Percentiles rank a stretch among this genome's conserved stretches.
phyloP scores from a whole-genome alignment of 2,113 vertebrate species.

The Plotosus lineatus region DNA sequence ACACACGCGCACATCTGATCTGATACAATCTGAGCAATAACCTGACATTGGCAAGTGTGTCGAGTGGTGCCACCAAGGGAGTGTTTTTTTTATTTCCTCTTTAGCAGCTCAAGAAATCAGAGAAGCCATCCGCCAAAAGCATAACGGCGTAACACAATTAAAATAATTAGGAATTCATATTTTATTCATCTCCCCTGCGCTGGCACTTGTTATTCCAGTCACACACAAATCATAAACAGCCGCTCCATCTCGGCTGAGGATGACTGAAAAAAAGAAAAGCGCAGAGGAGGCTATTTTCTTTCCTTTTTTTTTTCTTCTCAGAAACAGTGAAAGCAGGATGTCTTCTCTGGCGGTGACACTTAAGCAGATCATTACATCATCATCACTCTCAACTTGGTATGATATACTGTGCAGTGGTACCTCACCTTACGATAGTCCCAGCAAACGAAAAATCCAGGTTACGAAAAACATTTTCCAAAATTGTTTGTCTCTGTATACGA shows the following conservation, averaged over 20 bases:
- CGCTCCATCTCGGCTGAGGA: constrained; percentile 23
- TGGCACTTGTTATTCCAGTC: constrained; percentile 43
- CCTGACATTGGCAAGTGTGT: constrained; percentile 31
- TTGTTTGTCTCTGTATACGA: too few species aligned
- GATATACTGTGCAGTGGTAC: background rate
- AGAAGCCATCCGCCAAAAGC: constrained; percentile 29
- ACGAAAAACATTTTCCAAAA: too few species aligned
- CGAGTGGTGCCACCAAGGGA: constrained; percentile 29
- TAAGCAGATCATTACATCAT: background rate
- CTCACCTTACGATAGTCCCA: too few species aligned
- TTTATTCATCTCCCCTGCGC: constrained; percentile 33
- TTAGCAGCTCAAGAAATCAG: constrained; percentile 42
- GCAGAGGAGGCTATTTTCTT: background rate
- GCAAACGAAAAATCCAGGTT: too few species aligned
- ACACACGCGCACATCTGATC: constrained; percentile 18
- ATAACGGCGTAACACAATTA: constrained; percentile 39
- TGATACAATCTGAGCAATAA: constrained; percentile 34
- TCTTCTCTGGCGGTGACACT: background rate
- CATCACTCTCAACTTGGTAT: background rate
- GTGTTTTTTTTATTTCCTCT: constrained; percentile 29
- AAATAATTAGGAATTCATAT: constrained; percentile 52
- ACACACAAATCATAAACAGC: constrained; percentile 30
- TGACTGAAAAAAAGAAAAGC: constrained; percentile 20
- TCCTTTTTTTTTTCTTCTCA: too few species aligned
- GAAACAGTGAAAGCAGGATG: background rate